Percentiles rank a stretch among this genome's conserved stretches.
Conservation (phyloP, 1,140 invertebrate genomes). For the Melanaphis sacchari region DNA sequence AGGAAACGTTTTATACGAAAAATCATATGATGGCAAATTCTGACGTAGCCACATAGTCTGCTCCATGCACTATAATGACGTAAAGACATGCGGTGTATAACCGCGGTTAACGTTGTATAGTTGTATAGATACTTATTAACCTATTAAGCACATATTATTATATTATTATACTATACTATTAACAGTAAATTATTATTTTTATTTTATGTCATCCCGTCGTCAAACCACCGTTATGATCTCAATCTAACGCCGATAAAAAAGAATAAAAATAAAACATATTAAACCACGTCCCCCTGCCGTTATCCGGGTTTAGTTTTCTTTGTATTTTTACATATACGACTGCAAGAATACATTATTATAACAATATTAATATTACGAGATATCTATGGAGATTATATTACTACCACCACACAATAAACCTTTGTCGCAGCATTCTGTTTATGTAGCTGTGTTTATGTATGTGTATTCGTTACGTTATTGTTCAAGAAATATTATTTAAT, state of each 20-base stretch:
- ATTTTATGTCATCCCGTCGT: background rate
- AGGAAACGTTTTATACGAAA: background rate
- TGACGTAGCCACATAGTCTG: background rate
- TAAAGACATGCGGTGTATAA: background rate
- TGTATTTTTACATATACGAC: background rate
- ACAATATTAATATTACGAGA: background rate
- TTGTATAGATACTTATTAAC: background rate
- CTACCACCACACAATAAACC: background rate
- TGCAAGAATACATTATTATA: constrained; percentile 9
- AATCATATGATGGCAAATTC: background rate
- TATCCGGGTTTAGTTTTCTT: background rate
- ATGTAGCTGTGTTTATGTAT: background rate
- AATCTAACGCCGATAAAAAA: background rate
- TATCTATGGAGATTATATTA: background rate
- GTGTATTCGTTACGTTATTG: background rate
- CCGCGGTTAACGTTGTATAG: background rate
- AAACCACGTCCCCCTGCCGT: background rate
- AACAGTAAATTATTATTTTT: background rate
- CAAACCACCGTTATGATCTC: background rate
- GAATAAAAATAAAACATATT: background rate
- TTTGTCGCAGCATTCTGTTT: background rate
- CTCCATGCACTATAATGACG: background rate
- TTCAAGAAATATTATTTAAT: background rate
- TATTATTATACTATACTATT: background rate
- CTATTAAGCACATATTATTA: background rate